Evolutionary conservation across 2,797 vertebrate genomes (phyloP).

Genomic region (Serranus cabrilla): DNA sequence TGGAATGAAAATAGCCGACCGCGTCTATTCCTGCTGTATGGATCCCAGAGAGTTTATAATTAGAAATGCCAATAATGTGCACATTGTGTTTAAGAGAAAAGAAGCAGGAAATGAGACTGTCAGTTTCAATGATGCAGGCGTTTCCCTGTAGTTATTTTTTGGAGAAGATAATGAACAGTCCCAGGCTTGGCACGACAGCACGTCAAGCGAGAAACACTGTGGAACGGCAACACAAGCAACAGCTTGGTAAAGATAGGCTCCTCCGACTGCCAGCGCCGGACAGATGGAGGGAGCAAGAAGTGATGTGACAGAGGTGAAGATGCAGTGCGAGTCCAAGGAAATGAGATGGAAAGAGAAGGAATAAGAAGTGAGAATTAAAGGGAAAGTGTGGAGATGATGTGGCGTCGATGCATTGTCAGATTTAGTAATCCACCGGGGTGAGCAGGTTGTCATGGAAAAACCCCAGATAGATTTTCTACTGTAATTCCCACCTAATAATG

Average conservation of each 20-base stretch:
- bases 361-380: conserved; percentile 60
- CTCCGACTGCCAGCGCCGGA: conserved; percentile 61
- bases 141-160: conserved; percentile 74
- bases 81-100: conserved; percentile 79
- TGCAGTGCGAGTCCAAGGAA: conserved; percentile 60
- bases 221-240: conserved; percentile 67
- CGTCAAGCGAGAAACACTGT: conserved; percentile 70
- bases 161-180: conserved; percentile 78
- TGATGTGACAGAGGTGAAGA: conserved; percentile 76
- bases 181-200: conserved; percentile 72
- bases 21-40: conserved; percentile 46
- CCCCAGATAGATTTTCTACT: background rate
- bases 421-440: conserved; percentile 24
- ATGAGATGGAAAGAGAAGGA: conserved; percentile 55
- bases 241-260: conserved; percentile 77
- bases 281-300: conserved; percentile 77
- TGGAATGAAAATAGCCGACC: conserved; percentile 61
- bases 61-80: conserved; percentile 76
- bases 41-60: conserved; percentile 66
- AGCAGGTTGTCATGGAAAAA: conserved; percentile 42
- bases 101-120: conserved; percentile 79
- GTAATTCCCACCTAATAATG: conserved; percentile 1
- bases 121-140: conserved; percentile 79
- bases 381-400: conserved; percentile 46
- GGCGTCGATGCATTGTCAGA: conserved; percentile 12